Percentiles rank a stretch among this genome's conserved stretches.
These are phyloP conservation scores for Pleuronectes platessa DNA, from an alignment of 2,113 vertebrate genomes.

Conservation along the genomic window DNA sequence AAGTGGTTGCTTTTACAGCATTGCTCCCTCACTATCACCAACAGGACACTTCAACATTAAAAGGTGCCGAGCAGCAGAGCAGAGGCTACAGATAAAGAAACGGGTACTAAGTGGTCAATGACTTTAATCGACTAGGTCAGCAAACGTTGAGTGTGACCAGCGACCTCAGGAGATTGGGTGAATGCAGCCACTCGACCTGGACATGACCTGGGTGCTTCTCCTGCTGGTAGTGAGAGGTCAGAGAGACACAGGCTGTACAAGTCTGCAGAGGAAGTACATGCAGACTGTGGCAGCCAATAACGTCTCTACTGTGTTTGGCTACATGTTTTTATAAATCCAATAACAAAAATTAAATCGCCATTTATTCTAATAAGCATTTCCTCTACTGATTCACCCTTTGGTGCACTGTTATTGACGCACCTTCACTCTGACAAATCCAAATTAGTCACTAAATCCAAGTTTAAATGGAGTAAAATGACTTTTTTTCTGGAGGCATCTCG, in stretches of 20 bases:
- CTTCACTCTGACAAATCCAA: no score
- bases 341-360: no score
- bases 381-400: no score
- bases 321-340: no score
- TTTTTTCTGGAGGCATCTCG: background rate
- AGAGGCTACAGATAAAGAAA: conserved; percentile 5
- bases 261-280: background rate
- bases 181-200: background rate
- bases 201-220: background rate
- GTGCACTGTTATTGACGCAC: no score
- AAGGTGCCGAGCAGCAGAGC: background rate
- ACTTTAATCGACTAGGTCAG: background rate
- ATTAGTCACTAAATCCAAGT: no score
- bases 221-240: background rate
- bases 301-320: no score
- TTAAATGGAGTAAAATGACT: background rate
- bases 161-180: background rate
- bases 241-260: background rate
- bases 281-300: background rate
- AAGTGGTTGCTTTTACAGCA: background rate
- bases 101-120: no score
- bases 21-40: background rate
- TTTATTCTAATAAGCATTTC: no score
- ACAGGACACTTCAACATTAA: background rate
- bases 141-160: background rate